These are phyloP conservation scores for Drosophila neocordata DNA, from an alignment of 1,140 invertebrate genomes.

Conservation along the genomic window DNA sequence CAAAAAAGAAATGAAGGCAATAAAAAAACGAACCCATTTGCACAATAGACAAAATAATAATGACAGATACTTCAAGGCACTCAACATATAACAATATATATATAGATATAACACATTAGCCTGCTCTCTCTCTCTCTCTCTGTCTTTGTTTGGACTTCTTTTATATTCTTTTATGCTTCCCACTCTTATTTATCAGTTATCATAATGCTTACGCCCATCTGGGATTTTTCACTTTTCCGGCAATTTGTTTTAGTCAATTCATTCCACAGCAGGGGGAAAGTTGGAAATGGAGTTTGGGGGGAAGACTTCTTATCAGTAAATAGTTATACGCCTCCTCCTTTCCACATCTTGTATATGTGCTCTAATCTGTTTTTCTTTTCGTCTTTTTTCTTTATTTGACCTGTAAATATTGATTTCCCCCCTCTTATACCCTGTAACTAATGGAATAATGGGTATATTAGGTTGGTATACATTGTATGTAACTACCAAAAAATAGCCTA, in stretches of 20 bases:
- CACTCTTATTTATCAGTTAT: constrained; percentile 12
- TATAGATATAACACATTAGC: constrained; percentile 12
- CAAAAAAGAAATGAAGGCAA: neutral
- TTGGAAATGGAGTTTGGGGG: neutral
- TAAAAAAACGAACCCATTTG: constrained; percentile 6
- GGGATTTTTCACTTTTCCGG: constrained; percentile 2
- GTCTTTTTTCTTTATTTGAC: constrained; percentile 45
- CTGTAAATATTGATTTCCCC: constrained; percentile 76
- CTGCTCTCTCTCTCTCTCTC: neutral
- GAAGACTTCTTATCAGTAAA: constrained; percentile 45
- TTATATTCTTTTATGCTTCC: neutral
- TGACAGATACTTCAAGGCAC: constrained; percentile 12
- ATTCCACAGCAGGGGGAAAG: neutral
- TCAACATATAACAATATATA: constrained; percentile 2
- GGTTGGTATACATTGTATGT: no score
- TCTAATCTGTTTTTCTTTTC: constrained; percentile 33
- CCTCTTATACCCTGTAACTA: neutral
- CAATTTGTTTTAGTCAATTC: constrained; percentile 31
- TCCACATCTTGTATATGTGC: constrained; percentile 1
- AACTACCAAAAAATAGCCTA: no score
- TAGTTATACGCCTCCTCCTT: constrained; percentile 38
- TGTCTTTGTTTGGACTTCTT: neutral
- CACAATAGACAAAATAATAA: constrained; percentile 2
- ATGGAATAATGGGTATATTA: neutral
- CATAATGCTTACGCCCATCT: constrained; percentile 22